Evolutionary conservation across 2,888 invertebrate genomes (phyloP), one percentile per base, ranked within the genome.

Genomic region (Oscheius onirici): DNA sequence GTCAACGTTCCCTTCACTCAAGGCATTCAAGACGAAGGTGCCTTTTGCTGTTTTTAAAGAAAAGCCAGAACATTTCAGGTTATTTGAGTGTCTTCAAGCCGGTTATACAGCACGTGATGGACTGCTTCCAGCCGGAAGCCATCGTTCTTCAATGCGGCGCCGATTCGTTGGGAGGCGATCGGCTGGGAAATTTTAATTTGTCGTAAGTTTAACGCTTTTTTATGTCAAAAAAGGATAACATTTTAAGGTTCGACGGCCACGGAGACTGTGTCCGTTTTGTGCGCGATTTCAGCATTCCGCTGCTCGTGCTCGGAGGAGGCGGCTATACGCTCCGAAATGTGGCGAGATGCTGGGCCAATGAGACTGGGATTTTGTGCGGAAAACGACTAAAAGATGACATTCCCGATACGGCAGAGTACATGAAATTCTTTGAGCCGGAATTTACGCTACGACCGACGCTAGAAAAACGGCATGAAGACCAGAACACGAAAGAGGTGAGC

Each of bases 261-360:
- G 86, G 83, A 0, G 97, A 97, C 85, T 99, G 99, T 88, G 99
- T 99, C 0, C 93, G 94, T 88, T 96, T 95, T 88, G 95, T 99
- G 0, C 93, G 94, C 88, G 93, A 93, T 74, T 90, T 96, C 17
- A 94, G 94, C 87, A 92, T 97, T 6, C 99, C 99, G 0, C 92
- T 96, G 6, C 89, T 96, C 51, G 94, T 95, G 0, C 92, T 97
- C 0, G 95, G 92, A 13, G 92, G 92, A 0, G 92, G 92, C 8
- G 92, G 92, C 91, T 99, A 97, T 88, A 99, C 97, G 0, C 90
- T 97, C 26, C 91, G 99, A 97, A 89, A 99, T 97, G 97, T 99
- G 0, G 97, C 99, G 0, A 91, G 99, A 3, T 97, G 97, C 88
- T 99, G 99, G 99, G 96, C 97, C 0, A 96, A 96, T 85, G 99